Evolutionary conservation across 2,113 vertebrate species (phyloP).

Genomic region (Vulpes vulpes): DNA sequence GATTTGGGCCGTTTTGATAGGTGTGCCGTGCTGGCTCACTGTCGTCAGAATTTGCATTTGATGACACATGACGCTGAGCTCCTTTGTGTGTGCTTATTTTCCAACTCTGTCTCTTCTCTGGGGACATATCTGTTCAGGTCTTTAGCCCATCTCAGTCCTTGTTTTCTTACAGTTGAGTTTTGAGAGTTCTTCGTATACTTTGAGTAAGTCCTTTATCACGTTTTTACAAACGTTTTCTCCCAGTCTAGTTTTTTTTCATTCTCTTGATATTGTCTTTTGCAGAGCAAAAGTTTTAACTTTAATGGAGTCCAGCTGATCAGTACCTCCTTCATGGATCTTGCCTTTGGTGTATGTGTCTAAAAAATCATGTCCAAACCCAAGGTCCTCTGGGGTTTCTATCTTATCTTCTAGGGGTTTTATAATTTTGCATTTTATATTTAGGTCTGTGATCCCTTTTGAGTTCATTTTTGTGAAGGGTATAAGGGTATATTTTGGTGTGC

Average conservation of each 20-base stretch:
- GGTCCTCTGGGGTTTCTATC: neutral
- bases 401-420: neutral
- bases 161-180: neutral
- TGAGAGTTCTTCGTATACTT: neutral
- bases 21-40: accelerated
- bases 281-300: neutral
- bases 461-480: neutral
- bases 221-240: neutral
- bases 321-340: neutral
- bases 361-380: neutral
- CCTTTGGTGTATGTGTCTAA: neutral
- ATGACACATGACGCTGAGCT: too few species aligned
- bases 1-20: too few species aligned
- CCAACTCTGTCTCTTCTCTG: neutral
- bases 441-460: neutral
- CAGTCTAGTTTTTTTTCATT: neutral
- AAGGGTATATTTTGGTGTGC: neutral
- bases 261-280: neutral
- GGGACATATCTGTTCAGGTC: neutral
- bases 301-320: neutral
- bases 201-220: neutral
- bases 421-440: neutral
- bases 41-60: neutral
- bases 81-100: neutral
- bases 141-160: neutral